Percentiles rank a stretch among this genome's conserved stretches.
Conservation (phyloP, 1,140 invertebrate species). For the Aphelenchoides fujianensis region DNA sequence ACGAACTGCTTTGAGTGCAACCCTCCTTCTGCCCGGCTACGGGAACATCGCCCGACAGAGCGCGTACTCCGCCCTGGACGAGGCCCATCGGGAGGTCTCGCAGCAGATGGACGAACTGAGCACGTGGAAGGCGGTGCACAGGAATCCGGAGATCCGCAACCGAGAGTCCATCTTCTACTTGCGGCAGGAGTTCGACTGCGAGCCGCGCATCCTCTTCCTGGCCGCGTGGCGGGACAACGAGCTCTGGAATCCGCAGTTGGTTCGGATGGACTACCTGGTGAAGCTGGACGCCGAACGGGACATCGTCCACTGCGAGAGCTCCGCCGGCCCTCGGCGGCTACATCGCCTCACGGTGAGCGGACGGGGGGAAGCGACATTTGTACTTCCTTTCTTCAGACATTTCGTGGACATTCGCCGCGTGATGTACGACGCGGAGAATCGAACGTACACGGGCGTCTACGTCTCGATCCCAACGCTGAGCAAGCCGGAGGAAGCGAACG, state of each 20-base stretch:
- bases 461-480: slow-evolving; percentile 26
- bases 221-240: slow-evolving; percentile 22
- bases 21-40: not conserved
- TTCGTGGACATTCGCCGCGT: slow-evolving; percentile 32
- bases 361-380: too few species aligned
- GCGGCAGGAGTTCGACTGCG: slow-evolving; percentile 2
- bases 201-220: slow-evolving; percentile 18
- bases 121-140: slow-evolving; percentile 5
- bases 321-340: too few species aligned
- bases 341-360: too few species aligned
- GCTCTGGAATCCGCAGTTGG: slow-evolving; percentile 24
- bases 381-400: too few species aligned
- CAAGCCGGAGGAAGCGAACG: slow-evolving; percentile 13
- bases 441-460: slow-evolving; percentile 33
- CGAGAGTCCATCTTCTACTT: not conserved
- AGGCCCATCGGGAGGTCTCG: not conserved
- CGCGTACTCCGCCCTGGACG: not conserved
- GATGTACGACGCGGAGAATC: slow-evolving; percentile 17
- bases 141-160: slow-evolving; percentile 10
- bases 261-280: slow-evolving; percentile 4
- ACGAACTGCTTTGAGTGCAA: not conserved
- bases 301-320: slow-evolving; percentile 14
- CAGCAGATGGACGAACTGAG: not conserved
- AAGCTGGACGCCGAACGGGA: slow-evolving; percentile 23
- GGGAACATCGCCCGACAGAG: slow-evolving; percentile 8